A percentile compares a stretch with the other conserved stretches of the same genome.
Conservation (phyloP, 2,888 invertebrate species). For the Pyrocoelia pectoralis region DNA sequence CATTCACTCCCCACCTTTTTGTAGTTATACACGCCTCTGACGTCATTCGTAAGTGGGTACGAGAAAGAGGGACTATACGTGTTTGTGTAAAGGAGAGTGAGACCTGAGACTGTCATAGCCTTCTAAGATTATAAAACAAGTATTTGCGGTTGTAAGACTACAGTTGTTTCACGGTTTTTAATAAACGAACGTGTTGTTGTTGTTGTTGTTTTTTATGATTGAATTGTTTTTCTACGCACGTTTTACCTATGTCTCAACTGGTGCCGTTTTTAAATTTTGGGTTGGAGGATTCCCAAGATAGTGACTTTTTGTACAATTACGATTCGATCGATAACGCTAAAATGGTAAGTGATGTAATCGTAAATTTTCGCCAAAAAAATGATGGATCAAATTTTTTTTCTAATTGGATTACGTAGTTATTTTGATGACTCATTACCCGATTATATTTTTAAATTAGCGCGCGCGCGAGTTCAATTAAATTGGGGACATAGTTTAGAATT, state of each 20-base stretch:
- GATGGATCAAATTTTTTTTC: no score
- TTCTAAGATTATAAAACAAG: slow-evolving; percentile 47
- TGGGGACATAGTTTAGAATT: slow-evolving; percentile 7
- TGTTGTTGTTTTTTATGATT: slow-evolving; percentile 9
- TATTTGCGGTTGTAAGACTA: slow-evolving; percentile 46
- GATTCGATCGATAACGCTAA: slow-evolving; percentile 42
- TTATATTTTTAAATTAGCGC: slow-evolving; percentile 4
- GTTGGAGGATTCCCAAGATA: slow-evolving; percentile 51
- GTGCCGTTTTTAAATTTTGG: slow-evolving; percentile 64
- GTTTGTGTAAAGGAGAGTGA: slow-evolving; percentile 7
- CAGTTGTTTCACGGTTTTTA: slow-evolving; percentile 38
- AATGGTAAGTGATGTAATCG: slow-evolving; percentile 49
- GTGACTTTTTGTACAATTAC: slow-evolving; percentile 50
- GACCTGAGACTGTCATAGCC: slow-evolving; percentile 38
- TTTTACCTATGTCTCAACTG: slow-evolving; percentile 69
- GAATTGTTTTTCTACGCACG: slow-evolving; percentile 19
- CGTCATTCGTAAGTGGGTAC: slow-evolving; percentile 42
- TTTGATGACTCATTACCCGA: background rate
- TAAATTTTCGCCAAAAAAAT: no score
- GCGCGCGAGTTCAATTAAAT: background rate
- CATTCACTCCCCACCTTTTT: slow-evolving; percentile 32
- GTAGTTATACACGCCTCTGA: slow-evolving; percentile 43
- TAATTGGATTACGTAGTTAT: no score
- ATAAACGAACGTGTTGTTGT: slow-evolving; percentile 16
- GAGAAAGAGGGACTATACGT: slow-evolving; percentile 29